Evolutionary conservation across 2,797 vertebrate genomes (phyloP).

Genomic region (Leptoclinus maculatus): DNA sequence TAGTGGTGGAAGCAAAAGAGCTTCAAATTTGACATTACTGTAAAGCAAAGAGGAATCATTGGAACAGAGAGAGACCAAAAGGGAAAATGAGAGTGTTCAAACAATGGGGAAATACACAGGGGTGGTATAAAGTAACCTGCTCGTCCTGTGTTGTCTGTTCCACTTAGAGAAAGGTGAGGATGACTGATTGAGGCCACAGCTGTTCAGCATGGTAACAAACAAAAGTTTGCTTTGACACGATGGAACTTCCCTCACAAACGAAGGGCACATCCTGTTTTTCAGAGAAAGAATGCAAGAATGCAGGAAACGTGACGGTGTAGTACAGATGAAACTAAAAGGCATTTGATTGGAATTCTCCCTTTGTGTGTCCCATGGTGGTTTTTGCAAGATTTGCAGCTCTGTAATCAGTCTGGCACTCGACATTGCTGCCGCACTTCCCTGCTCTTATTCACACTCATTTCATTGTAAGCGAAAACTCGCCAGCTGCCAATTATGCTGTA

Average conservation of each 20-base stretch:
- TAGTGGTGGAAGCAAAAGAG: conserved; percentile 44
- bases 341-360: conserved; percentile 6
- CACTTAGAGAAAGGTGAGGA: conserved; percentile 57
- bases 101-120: conserved; percentile 45
- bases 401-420: background rate
- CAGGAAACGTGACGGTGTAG: conserved; percentile 40
- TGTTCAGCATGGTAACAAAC: conserved; percentile 67
- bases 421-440: conserved; percentile 29
- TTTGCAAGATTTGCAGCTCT: background rate
- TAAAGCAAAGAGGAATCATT: conserved; percentile 32
- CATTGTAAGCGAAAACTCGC: conserved; percentile 37
- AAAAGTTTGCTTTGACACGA: conserved; percentile 64
- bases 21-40: conserved; percentile 42
- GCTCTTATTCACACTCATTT: conserved; percentile 43
- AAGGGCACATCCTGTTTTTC: conserved; percentile 70
- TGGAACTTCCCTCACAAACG: conserved; percentile 68
- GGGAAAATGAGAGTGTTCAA: conserved; percentile 40
- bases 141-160: conserved; percentile 69
- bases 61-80: conserved; percentile 17
- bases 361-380: background rate
- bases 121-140: conserved; percentile 49
- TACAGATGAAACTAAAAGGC: conserved; percentile 45
- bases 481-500: conserved; percentile 51
- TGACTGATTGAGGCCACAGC: conserved; percentile 78
- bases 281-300: conserved; percentile 32